These are phyloP conservation scores for Paracentrotus lividus DNA, from an alignment of 53 echinoderm and acorn worm species.

Conservation along the genomic window DNA sequence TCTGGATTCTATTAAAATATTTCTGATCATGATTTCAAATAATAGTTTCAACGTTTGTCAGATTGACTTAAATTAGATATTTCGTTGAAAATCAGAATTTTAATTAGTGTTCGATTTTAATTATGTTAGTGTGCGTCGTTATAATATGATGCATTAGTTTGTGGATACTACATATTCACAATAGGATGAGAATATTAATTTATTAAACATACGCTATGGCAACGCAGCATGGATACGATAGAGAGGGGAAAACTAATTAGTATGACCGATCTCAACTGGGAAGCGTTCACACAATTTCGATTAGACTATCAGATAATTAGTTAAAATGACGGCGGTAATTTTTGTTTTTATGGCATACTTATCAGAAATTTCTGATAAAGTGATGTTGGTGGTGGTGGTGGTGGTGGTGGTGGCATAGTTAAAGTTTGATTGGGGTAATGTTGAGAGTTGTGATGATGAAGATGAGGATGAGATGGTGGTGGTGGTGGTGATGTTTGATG, in stretches of 20 bases:
- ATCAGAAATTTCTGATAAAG: too few species aligned
- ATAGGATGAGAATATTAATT: neutral
- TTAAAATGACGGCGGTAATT: too few species aligned
- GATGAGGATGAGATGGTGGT: neutral
- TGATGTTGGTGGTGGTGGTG: too few species aligned
- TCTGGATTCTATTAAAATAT: too few species aligned
- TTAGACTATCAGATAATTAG: neutral
- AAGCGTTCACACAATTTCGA: neutral
- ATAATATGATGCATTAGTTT: neutral
- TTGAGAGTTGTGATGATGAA: neutral
- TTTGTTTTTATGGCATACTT: too few species aligned
- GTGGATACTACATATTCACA: neutral
- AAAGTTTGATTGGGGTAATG: neutral
- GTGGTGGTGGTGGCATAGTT: too few species aligned
- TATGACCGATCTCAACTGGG: neutral
- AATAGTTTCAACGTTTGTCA: too few species aligned
- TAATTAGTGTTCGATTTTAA: too few species aligned
- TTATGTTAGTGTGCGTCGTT: too few species aligned
- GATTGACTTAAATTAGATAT: too few species aligned
- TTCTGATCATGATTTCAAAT: too few species aligned
- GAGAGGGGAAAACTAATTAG: slow-evolving; percentile 9
- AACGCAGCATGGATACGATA: neutral
- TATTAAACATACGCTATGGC: neutral
- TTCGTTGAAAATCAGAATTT: too few species aligned
- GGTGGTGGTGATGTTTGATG: neutral